These are phyloP conservation scores for Beroe forskalii DNA, from an alignment of 37 sponge, comb jelly and placozoan genomes.

Conservation along the genomic window DNA sequence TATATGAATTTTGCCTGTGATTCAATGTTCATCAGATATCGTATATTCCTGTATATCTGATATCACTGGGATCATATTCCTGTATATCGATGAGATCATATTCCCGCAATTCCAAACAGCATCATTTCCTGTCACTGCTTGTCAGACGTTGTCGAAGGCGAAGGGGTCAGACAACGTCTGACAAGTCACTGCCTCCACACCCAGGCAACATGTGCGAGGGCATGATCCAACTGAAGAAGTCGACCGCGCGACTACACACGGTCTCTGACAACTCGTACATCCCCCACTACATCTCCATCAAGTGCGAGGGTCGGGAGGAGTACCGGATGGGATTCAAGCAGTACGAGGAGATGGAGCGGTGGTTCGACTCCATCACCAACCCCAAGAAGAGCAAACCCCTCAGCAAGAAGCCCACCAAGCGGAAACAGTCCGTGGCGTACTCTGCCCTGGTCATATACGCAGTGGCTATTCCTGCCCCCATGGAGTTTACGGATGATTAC, in stretches of 20 bases:
- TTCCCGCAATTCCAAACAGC: no score
- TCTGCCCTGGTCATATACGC: slow-evolving; percentile 59
- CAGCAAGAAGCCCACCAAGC: slow-evolving; percentile 17
- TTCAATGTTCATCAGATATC: no score
- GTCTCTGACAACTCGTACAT: slow-evolving; percentile 59
- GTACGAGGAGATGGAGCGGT: slow-evolving; percentile 49
- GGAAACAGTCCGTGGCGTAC: not conserved
- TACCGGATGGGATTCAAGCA: slow-evolving; percentile 31
- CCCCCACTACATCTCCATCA: slow-evolving; percentile 60
- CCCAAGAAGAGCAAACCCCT: not conserved
- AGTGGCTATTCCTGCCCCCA: slow-evolving; percentile 24
- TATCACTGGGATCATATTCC: no score
- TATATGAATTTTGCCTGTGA: no score
- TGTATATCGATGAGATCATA: no score
- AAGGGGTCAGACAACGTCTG: no score
- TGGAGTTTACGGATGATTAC: slow-evolving; percentile 33
- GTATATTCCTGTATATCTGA: no score
- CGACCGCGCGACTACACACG: not conserved
- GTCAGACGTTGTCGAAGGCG: no score
- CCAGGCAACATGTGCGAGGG: slow-evolving; percentile 63
- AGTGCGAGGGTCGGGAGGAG: slow-evolving; percentile 60
- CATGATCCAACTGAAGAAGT: slow-evolving; percentile 10
- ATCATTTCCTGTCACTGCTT: no score
- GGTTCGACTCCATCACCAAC: slow-evolving; percentile 38
- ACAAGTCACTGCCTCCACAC: no score